Evolutionary conservation across 2,888 invertebrate genomes (phyloP).

Genomic region (Romanomermis culicivorax): DNA sequence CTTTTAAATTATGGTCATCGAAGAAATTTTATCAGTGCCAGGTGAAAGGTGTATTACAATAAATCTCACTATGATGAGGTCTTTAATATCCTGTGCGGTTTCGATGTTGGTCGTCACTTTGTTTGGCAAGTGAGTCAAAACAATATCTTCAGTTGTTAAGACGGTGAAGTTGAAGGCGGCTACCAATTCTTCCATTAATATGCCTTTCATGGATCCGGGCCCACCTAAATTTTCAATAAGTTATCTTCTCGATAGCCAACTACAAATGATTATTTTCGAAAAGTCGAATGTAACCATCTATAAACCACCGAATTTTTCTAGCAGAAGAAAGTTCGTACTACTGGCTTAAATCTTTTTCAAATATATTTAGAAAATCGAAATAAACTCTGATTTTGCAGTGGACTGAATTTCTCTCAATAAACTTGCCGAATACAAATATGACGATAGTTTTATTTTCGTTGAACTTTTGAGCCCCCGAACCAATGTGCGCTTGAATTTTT

Average conservation of each 20-base stretch:
- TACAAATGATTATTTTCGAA: neutral
- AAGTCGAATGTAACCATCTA: neutral
- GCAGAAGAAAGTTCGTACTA: no score
- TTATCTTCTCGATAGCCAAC: no score
- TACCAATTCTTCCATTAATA: conserved; percentile 23
- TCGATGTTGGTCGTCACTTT: conserved; percentile 21
- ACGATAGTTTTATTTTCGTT: neutral
- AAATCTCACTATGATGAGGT: conserved; percentile 18
- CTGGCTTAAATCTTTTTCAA: no score
- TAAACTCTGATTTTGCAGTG: no score
- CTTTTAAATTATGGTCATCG: neutral
- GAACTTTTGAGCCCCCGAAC: neutral
- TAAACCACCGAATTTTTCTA: no score
- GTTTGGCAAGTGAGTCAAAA: conserved; percentile 23
- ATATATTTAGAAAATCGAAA: no score
- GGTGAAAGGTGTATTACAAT: no score
- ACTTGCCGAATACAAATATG: conserved; percentile 5
- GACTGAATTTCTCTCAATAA: no score
- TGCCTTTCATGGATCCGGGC: conserved; percentile 25
- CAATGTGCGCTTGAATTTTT: neutral
- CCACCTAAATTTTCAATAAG: conserved; percentile 17
- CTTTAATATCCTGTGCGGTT: conserved; percentile 20
- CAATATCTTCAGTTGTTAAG: conserved; percentile 19
- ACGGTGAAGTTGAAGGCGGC: conserved; percentile 20
- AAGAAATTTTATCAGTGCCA: neutral